Percentiles rank a stretch among this genome's conserved stretches.
These are phyloP conservation scores for Plebejus melissa DNA, from an alignment of 2,888 invertebrate genomes.

Conservation along the genomic window DNA sequence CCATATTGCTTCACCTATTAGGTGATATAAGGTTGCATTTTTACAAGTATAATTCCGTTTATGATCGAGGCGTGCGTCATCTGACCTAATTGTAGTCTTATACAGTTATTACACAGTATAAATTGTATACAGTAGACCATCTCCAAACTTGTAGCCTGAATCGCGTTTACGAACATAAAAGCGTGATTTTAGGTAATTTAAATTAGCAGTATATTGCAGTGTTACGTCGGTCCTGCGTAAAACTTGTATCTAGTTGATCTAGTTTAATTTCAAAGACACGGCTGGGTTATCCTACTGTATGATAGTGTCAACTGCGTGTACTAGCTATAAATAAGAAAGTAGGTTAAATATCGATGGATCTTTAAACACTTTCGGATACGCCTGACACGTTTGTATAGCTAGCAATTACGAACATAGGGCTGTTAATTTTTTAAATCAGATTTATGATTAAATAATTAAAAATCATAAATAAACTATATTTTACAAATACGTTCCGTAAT, in stretches of 20 bases:
- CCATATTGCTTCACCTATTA: not conserved
- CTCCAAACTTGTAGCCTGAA: too few relatives aligned
- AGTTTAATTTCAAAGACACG: not conserved
- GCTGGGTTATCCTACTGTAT: not conserved
- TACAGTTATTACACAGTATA: conserved; percentile 50
- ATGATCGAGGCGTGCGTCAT: conserved; percentile 51
- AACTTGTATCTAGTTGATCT: not conserved
- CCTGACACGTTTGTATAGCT: conserved; percentile 38
- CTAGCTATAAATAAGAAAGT: conserved; percentile 65
- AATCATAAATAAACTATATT: too few relatives aligned
- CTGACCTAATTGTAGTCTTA: conserved; percentile 72
- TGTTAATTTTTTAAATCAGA: not conserved
- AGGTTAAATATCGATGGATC: conserved; percentile 72
- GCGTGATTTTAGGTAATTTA: too few relatives aligned
- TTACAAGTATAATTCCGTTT: conserved; percentile 39
- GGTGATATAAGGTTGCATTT: conserved; percentile 1
- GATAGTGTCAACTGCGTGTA: conserved; percentile 46
- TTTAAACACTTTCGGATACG: conserved; percentile 53
- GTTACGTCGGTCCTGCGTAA: not conserved
- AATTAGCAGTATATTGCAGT: not conserved
- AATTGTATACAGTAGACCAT: conserved; percentile 33
- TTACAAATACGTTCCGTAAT: too few relatives aligned
- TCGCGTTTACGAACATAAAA: too few relatives aligned
- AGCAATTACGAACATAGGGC: conserved; percentile 30
- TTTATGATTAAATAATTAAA: too few relatives aligned